Conservation (phyloP, 2,797 vertebrate species). For the Syngnathus acus region DNA sequence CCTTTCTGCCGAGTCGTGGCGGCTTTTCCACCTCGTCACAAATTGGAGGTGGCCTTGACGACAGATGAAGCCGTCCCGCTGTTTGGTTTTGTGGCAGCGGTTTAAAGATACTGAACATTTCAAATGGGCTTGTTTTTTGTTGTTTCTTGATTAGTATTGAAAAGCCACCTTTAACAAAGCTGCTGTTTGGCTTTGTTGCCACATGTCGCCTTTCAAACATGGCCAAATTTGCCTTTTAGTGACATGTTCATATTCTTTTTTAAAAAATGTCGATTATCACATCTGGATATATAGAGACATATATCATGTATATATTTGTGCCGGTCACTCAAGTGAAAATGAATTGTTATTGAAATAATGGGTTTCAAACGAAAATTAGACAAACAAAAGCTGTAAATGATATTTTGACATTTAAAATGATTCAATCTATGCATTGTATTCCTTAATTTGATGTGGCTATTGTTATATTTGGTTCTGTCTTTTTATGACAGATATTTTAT, state of each 20-base stretch:
- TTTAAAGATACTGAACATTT: not conserved
- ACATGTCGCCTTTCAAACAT: slow-evolving; percentile 60
- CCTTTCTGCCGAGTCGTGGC: slow-evolving; percentile 25
- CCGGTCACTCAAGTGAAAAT: slow-evolving; percentile 69
- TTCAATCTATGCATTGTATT: slow-evolving; percentile 90
- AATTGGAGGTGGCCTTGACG: not conserved
- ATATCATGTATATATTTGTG: slow-evolving; percentile 32
- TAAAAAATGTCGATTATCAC: slow-evolving; percentile 12
- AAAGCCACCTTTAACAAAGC: slow-evolving; percentile 44
- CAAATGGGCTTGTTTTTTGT: not conserved
- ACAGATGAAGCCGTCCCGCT: no score
- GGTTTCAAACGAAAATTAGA: slow-evolving; percentile 59
- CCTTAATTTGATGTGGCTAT: slow-evolving; percentile 78
- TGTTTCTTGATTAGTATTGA: not conserved
- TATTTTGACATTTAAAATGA: slow-evolving; percentile 80
- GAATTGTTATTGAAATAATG: slow-evolving; percentile 59
- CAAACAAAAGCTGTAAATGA: slow-evolving; percentile 68
- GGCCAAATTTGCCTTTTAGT: slow-evolving; percentile 54
- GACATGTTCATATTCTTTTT: slow-evolving; percentile 46
- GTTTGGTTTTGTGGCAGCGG: no score
- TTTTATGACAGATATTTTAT: slow-evolving; percentile 71
- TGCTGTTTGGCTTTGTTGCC: slow-evolving; percentile 56
- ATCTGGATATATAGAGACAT: not conserved
- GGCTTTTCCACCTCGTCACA: not conserved
- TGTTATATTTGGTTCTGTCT: slow-evolving; percentile 44